These are phyloP conservation scores for Panulirus ornatus DNA, from an alignment of 1,140 invertebrate genomes.

Conservation along the genomic window DNA sequence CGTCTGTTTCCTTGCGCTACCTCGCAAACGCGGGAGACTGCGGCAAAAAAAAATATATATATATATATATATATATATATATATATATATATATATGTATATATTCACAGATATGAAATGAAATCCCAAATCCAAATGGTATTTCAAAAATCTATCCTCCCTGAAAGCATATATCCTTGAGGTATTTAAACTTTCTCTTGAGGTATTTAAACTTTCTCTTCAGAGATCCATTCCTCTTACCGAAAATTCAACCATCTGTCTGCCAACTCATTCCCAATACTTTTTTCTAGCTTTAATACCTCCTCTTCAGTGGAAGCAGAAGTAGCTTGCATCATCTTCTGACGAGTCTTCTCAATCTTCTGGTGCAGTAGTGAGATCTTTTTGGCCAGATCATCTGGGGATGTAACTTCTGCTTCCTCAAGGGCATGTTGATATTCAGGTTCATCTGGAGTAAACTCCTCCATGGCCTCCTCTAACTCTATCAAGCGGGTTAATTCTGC, in stretches of 20 bases:
- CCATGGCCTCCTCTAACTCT: constrained; percentile 87
- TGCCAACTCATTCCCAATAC: neutral
- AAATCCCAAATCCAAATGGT: too few species aligned
- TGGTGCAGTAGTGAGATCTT: constrained; percentile 86
- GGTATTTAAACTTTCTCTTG: too few species aligned
- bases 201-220: neutral
- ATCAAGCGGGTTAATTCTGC: constrained; percentile 89
- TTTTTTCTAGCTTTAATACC: constrained; percentile 77
- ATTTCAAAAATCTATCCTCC: too few species aligned
- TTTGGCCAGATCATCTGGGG: constrained; percentile 83
- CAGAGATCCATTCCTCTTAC: neutral
- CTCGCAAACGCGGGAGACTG: too few species aligned
- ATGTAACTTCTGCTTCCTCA: constrained; percentile 82
- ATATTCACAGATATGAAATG: neutral
- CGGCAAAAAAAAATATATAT: neutral
- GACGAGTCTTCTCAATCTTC: constrained; percentile 88
- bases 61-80: neutral
- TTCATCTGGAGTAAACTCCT: constrained; percentile 88
- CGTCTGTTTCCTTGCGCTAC: too few species aligned
- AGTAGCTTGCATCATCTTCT: constrained; percentile 86
- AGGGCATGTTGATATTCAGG: constrained; percentile 83
- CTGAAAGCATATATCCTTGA: too few species aligned
- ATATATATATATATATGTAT: constrained; percentile 11
- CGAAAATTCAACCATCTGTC: neutral
- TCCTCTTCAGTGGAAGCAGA: constrained; percentile 83